A percentile compares a stretch with the other conserved stretches of the same genome.
phyloP scores from a whole-genome alignment of 2,113 vertebrate genomes.

The Alectura lathami region DNA sequence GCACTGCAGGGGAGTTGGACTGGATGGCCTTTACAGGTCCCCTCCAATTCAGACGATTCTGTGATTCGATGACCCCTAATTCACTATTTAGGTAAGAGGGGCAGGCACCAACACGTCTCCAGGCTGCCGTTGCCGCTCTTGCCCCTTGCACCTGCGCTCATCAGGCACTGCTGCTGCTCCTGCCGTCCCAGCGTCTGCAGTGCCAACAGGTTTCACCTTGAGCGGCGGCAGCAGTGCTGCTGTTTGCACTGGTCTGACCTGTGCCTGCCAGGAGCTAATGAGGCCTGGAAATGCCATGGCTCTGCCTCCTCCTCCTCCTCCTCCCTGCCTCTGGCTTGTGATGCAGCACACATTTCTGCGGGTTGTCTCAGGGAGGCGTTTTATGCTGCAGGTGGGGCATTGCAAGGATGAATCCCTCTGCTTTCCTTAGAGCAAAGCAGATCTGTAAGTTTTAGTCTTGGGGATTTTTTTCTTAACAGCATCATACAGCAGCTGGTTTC shows the following conservation, averaged over 20 bases:
- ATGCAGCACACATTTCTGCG: fast-evolving
- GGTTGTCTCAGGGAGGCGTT: fast-evolving
- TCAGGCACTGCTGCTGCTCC: not conserved
- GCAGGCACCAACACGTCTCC: too few species aligned
- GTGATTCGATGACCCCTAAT: too few species aligned
- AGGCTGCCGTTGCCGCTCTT: not conserved
- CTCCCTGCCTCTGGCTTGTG: not conserved
- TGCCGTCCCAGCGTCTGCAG: not conserved
- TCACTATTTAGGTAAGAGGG: too few species aligned
- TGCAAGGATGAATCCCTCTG: not conserved
- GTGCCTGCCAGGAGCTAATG: not conserved
- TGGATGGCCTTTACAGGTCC: too few species aligned
- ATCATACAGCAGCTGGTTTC: slow-evolving; percentile 45
- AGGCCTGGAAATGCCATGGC: not conserved
- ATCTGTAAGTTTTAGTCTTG: not conserved
- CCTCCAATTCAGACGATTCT: too few species aligned
- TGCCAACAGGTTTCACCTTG: not conserved
- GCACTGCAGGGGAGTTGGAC: too few species aligned
- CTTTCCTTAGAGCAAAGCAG: not conserved
- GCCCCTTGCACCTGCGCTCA: not conserved
- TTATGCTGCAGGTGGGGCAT: fast-evolving
- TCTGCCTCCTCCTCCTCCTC: not conserved
- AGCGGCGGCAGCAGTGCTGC: fast-evolving
- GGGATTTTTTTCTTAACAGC: not conserved
- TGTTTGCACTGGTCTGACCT: not conserved